phyloP scores from a whole-genome alignment of 2,797 vertebrate species.

The Sebastes matsubarae region DNA sequence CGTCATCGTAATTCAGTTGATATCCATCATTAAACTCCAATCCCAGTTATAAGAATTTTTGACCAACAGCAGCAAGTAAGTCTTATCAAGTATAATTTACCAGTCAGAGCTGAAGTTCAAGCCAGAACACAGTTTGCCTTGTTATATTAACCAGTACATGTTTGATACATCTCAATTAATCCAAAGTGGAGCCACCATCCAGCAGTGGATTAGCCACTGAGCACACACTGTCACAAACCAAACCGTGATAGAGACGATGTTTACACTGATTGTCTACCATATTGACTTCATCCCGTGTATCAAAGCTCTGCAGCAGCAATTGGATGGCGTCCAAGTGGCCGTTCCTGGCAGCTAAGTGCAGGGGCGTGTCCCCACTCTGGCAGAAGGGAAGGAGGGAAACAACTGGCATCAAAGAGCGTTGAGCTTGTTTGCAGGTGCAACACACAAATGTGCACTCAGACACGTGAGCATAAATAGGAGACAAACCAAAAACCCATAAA shows the following conservation, averaged over 20 bases:
- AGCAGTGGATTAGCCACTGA: slow-evolving; percentile 45
- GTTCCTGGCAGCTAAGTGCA: slow-evolving; percentile 86
- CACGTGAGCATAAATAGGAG: neutral
- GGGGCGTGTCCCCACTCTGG: slow-evolving; percentile 83
- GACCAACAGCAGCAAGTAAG: neutral
- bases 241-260: slow-evolving; percentile 46
- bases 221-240: slow-evolving; percentile 43
- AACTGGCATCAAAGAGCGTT: slow-evolving; percentile 60
- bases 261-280: slow-evolving; percentile 78
- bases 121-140: slow-evolving; percentile 1
- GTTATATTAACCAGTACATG: slow-evolving; percentile 4
- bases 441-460: slow-evolving; percentile 19
- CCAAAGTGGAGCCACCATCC: slow-evolving; percentile 23
- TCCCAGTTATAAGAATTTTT: neutral
- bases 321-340: slow-evolving; percentile 82
- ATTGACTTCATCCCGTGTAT: slow-evolving; percentile 86
- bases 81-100: neutral
- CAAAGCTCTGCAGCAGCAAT: slow-evolving; percentile 84
- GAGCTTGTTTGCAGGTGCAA: slow-evolving; percentile 47
- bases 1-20: neutral
- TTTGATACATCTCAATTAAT: slow-evolving; percentile 41
- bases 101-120: neutral
- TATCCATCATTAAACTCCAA: neutral
- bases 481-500: neutral
- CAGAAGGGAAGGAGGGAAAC: slow-evolving; percentile 60